A percentile compares a stretch with the other conserved stretches of the same genome.
phyloP scores from a whole-genome alignment of 2,797 vertebrate genomes.

The Malurus leucopterus region DNA sequence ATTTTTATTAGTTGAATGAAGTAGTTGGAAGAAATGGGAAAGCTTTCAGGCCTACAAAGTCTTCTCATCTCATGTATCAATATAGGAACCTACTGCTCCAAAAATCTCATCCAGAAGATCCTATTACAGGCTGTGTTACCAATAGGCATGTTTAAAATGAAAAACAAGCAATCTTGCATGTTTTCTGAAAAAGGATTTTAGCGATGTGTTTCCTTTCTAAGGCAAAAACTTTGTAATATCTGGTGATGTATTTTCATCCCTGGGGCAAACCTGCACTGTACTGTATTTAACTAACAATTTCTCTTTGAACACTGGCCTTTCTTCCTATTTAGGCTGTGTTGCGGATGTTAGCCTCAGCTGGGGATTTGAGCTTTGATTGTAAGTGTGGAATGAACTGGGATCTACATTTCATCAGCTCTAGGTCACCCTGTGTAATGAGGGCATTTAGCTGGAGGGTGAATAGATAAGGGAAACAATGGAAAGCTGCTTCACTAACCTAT shows the following conservation, averaged over 20 bases:
- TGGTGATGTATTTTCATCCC: not conserved
- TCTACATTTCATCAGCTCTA: conserved; percentile 24
- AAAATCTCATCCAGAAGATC: not conserved
- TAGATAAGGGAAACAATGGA: not conserved
- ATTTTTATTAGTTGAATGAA: not conserved
- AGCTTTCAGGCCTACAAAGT: not conserved
- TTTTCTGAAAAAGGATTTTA: not conserved
- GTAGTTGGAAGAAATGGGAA: not conserved
- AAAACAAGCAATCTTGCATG: not conserved
- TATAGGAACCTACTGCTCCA: not conserved
- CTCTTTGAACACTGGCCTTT: not conserved
- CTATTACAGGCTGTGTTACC: not conserved
- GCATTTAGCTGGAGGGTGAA: conserved; percentile 18
- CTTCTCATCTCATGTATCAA: not conserved
- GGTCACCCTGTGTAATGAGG: conserved; percentile 32
- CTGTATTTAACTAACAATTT: not conserved
- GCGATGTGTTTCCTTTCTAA: not conserved
- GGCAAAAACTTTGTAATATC: not conserved
- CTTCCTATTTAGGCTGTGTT: not conserved
- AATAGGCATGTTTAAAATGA: not conserved
- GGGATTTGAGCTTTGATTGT: not conserved
- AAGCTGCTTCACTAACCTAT: not conserved
- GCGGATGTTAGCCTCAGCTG: not conserved
- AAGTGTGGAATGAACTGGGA: not conserved
- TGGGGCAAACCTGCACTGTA: not conserved